Evolutionary conservation across 2,797 vertebrate genomes (phyloP).

Genomic region (Myioborus melanocephalus): DNA sequence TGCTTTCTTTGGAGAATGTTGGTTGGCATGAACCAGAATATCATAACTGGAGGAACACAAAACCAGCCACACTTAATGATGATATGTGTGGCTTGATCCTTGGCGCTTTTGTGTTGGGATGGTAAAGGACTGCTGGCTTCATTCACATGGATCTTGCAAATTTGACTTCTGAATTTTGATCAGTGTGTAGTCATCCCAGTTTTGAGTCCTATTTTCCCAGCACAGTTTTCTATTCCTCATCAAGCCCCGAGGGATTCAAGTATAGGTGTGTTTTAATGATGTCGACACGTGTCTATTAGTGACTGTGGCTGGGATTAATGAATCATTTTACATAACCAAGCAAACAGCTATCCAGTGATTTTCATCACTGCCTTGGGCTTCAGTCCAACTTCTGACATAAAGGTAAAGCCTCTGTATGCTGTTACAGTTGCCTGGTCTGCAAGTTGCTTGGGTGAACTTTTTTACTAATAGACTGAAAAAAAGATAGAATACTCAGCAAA

Average conservation of each 20-base stretch:
- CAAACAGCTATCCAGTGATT: constrained; percentile 8
- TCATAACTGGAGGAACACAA: neutral
- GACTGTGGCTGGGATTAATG: constrained; percentile 3
- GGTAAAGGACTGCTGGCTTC: neutral
- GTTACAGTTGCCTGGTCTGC: neutral
- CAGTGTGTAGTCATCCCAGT: neutral
- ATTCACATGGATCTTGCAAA: neutral
- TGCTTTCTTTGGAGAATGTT: neutral
- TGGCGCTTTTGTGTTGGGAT: neutral
- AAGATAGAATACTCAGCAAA: neutral
- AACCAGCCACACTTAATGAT: neutral
- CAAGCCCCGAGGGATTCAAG: neutral
- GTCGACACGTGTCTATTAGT: constrained; percentile 18
- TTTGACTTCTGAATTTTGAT: neutral
- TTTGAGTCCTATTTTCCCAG: neutral
- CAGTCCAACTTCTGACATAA: neutral
- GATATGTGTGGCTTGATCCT: neutral
- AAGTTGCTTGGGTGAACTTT: neutral
- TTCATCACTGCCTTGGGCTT: constrained; percentile 9
- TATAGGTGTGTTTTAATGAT: constrained; percentile 27
- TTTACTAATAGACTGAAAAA: neutral
- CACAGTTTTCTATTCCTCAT: neutral
- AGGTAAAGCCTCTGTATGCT: neutral
- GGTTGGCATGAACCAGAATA: neutral
- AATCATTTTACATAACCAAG: constrained; percentile 30